phyloP scores from a whole-genome alignment of 1,140 invertebrate species.

The Coenobita brevimanus region DNA sequence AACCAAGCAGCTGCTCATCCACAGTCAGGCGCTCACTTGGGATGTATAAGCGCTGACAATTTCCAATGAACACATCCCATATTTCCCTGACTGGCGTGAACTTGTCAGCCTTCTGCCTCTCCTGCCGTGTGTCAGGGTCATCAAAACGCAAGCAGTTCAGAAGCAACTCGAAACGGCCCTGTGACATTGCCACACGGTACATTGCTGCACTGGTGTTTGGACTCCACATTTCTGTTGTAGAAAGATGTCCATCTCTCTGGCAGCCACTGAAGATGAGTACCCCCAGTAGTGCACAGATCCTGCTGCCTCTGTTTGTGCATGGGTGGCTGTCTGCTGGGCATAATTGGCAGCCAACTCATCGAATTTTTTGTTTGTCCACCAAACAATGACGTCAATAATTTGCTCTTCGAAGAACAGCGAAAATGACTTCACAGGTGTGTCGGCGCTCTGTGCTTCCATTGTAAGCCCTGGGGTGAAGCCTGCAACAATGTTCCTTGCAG shows the following conservation, averaged over 20 bases:
- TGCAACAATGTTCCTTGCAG: background rate
- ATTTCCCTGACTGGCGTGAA: conserved; percentile 44
- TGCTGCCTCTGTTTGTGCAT: background rate
- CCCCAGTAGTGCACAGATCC: background rate
- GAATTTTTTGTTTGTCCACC: background rate
- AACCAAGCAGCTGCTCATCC: conserved; percentile 44
- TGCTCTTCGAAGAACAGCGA: background rate
- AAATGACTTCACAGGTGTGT: background rate
- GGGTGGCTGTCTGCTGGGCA: background rate
- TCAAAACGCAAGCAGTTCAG: conserved; percentile 44
- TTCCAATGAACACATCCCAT: conserved; percentile 33
- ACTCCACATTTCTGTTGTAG: conserved; percentile 5
- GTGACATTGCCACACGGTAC: conserved; percentile 30
- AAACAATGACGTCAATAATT: background rate
- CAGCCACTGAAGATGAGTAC: conserved; percentile 1
- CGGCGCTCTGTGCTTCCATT: background rate
- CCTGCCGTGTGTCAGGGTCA: conserved; percentile 34
- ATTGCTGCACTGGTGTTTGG: background rate
- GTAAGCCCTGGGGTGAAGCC: background rate
- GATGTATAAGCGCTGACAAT: conserved; percentile 43
- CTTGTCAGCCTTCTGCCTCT: conserved; percentile 39
- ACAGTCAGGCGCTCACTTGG: conserved; percentile 29
- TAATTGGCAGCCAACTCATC: background rate
- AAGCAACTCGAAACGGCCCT: conserved; percentile 41
- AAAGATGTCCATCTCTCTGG: background rate